Evolutionary conservation across 2,113 vertebrate species (phyloP).

Genomic region (Nothoprocta perdicaria): DNA sequence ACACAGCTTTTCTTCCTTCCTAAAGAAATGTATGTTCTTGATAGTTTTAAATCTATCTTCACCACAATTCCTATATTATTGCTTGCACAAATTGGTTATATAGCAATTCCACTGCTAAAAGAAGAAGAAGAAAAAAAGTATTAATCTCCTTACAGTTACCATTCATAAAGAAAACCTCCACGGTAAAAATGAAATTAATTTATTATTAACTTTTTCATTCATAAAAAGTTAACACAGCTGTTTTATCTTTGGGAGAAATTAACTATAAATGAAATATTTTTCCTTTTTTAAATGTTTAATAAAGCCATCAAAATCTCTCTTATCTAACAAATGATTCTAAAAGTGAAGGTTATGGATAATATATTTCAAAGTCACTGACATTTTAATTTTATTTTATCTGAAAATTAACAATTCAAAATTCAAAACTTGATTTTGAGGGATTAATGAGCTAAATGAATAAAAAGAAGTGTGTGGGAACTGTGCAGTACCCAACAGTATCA

Average conservation of each 20-base stretch:
- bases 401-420: background rate
- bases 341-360: background rate
- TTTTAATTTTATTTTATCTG: background rate
- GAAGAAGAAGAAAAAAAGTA: background rate
- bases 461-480: background rate
- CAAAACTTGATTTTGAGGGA: background rate
- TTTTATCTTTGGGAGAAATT: background rate
- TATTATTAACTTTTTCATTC: background rate
- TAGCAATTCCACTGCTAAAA: background rate
- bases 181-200: background rate
- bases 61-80: background rate
- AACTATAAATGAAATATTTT: background rate
- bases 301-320: background rate
- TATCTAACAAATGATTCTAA: background rate
- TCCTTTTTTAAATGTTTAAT: background rate
- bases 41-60: background rate
- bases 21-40: background rate
- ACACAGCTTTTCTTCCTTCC: background rate
- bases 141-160: background rate
- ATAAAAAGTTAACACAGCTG: background rate
- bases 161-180: background rate
- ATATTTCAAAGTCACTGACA: background rate
- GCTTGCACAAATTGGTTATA: background rate
- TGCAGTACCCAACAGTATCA: background rate
- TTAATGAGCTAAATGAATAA: background rate